Evolutionary conservation across 1,140 invertebrate species (phyloP), one percentile per base, ranked within the genome.

Genomic region (Dendroctonus valens): DNA sequence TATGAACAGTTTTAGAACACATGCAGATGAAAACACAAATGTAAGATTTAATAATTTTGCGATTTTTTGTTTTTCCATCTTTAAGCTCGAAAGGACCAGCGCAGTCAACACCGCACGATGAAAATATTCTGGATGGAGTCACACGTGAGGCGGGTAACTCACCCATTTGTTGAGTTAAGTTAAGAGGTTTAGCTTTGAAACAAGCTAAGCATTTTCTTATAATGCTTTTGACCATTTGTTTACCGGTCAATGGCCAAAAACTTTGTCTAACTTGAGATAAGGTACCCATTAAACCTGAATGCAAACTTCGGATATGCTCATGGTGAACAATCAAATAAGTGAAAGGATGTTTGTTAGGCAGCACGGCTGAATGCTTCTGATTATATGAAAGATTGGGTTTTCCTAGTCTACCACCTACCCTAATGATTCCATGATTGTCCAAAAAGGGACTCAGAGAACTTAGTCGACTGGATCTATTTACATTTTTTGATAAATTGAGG

Each of bases 331-430:
- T 53, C 2, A 77, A 44, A 52, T 49, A 61, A 8, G 75, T 71
- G 15, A 73, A 55, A 4, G 0, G 40, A 59, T 69, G 64, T 63
- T 71, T 65, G 53, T 57, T 50, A 8, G 63, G 26, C 11, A 41
- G 77, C 72, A 7, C 74, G 75, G 71, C 79, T 39, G 67, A 44
- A 65, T 64, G 73, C 51, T 75, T 76, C 12, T 58, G 42, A 9
- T 69, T 59, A 65, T 74, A 59, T 0, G 72, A 40, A 2, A 79
- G 7, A 7, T 69, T 53, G 2, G 73, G 59, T 37, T 71, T 70
- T 38, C 26, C 46, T 8, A 81, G 40, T 61, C 80, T 69, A 26
- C 80, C 78, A 3, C 79, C 79, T 0, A 81, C 77, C 6, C 78
- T 67, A 40, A 82, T 48, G 8, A 80, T n/a, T 7, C 73, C 71